These are phyloP conservation scores for Pollimyrus isidori DNA, from an alignment of 2,113 vertebrate species.

Conservation along the genomic window DNA sequence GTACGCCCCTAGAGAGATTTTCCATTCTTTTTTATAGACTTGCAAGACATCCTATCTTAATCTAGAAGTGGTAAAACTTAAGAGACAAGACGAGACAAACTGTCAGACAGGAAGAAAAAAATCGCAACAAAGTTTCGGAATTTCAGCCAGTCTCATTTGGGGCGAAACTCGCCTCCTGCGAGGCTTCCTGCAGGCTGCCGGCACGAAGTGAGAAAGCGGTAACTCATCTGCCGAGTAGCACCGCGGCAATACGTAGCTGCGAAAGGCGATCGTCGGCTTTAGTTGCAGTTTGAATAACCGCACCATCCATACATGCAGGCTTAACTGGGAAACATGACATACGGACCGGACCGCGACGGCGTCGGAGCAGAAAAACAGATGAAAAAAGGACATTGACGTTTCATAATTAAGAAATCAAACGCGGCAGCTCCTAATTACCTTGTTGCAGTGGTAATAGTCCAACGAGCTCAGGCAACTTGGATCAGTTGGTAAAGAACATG, in stretches of 20 bases:
- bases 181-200: neutral
- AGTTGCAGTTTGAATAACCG: neutral
- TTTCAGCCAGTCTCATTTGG: conserved; percentile 9
- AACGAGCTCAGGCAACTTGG: conserved; percentile 76
- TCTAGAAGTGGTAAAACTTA: conserved; percentile 6
- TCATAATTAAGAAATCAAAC: conserved; percentile 8
- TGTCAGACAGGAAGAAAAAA: neutral
- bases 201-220: neutral
- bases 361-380: neutral
- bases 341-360: neutral
- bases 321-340: neutral
- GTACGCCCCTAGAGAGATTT: neutral
- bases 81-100: neutral
- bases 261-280: neutral
- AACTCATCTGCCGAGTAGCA: neutral
- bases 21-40: neutral
- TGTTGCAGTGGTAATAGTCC: conserved; percentile 90
- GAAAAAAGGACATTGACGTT: neutral
- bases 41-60: neutral
- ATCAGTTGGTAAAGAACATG: conserved; percentile 78
- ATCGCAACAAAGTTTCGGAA: conserved; percentile 20
- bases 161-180: neutral
- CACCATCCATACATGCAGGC: neutral
- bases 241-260: neutral
- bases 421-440: conserved; percentile 61